A percentile compares a stretch with the other conserved stretches of the same genome.
Evolutionary conservation across 2,888 invertebrate genomes (phyloP).

Genomic region (Lepidochrysops patricia): DNA sequence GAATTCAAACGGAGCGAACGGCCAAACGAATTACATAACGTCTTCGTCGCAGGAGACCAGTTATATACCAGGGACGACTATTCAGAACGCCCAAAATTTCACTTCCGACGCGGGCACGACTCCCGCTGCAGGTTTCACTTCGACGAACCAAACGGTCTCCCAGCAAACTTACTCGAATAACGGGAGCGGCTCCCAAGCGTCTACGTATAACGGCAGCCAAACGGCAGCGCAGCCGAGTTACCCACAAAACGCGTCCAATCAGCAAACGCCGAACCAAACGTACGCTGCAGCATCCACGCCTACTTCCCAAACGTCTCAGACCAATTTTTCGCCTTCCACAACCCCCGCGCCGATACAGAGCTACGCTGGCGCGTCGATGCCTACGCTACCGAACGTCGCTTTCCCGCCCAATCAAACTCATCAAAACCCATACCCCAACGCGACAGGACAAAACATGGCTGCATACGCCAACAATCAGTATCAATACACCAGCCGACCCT

Average conservation of each 20-base stretch:
- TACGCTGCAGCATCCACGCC: conserved; percentile 41
- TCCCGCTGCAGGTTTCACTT: conserved; percentile 40
- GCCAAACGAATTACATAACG: conserved; percentile 59
- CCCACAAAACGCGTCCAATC: conserved; percentile 45
- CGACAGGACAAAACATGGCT: conserved; percentile 64
- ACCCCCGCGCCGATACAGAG: conserved; percentile 56
- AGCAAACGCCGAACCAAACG: conserved; percentile 37
- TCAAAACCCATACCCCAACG: conserved; percentile 63
- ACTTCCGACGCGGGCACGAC: conserved; percentile 40
- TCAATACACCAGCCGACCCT: conserved; percentile 59
- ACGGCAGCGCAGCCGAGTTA: conserved; percentile 47
- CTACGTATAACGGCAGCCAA: conserved; percentile 40
- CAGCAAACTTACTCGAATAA: conserved; percentile 45
- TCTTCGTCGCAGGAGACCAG: conserved; percentile 57
- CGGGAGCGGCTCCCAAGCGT: conserved; percentile 36
- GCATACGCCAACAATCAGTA: conserved; percentile 65
- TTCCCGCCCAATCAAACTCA: conserved; percentile 54
- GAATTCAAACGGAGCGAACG: conserved; percentile 38
- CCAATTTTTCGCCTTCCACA: conserved; percentile 54
- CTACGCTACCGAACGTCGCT: conserved; percentile 48
- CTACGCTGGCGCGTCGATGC: conserved; percentile 42
- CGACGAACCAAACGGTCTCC: conserved; percentile 39
- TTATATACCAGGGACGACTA: conserved; percentile 37
- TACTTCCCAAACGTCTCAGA: conserved; percentile 44
- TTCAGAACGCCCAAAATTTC: conserved; percentile 42